Base-by-base conservation (phyloP, 2,797 vertebrate species). In the Mycteria americana region DNA sequence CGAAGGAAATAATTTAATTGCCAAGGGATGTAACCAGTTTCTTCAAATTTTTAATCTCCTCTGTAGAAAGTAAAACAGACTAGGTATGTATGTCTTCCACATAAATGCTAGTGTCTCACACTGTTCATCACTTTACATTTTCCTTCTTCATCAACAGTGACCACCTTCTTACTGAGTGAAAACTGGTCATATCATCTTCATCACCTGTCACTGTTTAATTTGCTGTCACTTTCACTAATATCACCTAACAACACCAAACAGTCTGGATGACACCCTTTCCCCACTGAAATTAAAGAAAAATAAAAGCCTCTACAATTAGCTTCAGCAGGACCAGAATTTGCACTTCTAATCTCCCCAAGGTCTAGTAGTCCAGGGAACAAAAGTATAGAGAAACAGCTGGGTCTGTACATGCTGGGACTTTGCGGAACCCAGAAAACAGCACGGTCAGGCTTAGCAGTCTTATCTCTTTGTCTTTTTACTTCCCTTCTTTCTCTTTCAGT, bases 1-100 rank as follows among this genome's bases (percentile, higher is more conserved):
- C 87, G 43, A 93, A 86, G n/a, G 43, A 93, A 93, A 94, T 48
- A 41, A 87, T 76, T 95, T 90, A 62, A 78, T 78, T 92, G 51
- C 45, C 70, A 92, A 69, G 77, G 37, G 31, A 92, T 30, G 18
- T n/a, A 90, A 51, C 35, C 35, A 54, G 33, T 81, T 88, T 86
- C 59, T 65, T 79, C 63, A 87, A 46, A 67, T 57, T 86, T 93
- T 95, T 90, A 30, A 95, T 76, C 46, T 92, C 35, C 24, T 81
- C 63, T 65, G 54, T 51, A 86, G 28, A 73, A 80, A 85, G 68
- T 67, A 83, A 88, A 94, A 10, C 54, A 93, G 57, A 75, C 18
- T 18, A 64, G 22, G 14, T 48, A 76, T 53, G 4, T 13, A 31
- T 5, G 16, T 37, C 68, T 95, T 82, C 54, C 43, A 73, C 27